Conservation (phyloP, 2,113 vertebrate genomes). For the Gymnarchus niloticus region DNA sequence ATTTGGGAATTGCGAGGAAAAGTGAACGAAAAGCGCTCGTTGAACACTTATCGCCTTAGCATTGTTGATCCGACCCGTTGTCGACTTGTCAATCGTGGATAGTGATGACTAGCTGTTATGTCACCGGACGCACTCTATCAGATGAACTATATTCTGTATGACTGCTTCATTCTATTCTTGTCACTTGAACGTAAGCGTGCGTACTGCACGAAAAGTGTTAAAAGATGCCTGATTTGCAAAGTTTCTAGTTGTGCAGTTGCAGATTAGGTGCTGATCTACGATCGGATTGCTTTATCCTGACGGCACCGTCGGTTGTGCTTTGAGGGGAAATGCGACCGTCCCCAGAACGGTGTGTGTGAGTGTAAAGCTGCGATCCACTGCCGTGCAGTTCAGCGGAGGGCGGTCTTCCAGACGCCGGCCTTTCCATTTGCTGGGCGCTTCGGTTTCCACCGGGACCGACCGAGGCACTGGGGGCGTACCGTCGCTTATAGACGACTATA, state of each 20-base stretch:
- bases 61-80: too few species aligned
- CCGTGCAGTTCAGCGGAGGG: constrained; percentile 26
- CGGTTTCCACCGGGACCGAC: not conserved
- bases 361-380: not conserved
- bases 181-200: too few species aligned
- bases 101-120: not conserved
- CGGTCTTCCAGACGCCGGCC: constrained; percentile 34
- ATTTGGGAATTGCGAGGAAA: not conserved
- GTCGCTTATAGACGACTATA: not conserved
- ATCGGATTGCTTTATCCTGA: not conserved
- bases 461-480: not conserved
- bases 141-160: not conserved
- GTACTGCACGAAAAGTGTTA: too few species aligned
- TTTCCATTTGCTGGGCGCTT: constrained; percentile 43
- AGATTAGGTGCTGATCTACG: not conserved
- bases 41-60: not conserved
- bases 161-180: too few species aligned
- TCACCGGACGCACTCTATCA: too few species aligned
- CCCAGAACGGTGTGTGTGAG: not conserved
- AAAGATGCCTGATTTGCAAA: too few species aligned
- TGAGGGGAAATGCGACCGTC: not conserved
- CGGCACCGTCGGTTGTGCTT: not conserved
- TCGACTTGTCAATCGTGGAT: not conserved
- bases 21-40: not conserved
- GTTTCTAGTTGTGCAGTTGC: too few species aligned